Evolutionary conservation across 2,797 vertebrate genomes (phyloP).

Genomic region (Acropternis orthonyx): DNA sequence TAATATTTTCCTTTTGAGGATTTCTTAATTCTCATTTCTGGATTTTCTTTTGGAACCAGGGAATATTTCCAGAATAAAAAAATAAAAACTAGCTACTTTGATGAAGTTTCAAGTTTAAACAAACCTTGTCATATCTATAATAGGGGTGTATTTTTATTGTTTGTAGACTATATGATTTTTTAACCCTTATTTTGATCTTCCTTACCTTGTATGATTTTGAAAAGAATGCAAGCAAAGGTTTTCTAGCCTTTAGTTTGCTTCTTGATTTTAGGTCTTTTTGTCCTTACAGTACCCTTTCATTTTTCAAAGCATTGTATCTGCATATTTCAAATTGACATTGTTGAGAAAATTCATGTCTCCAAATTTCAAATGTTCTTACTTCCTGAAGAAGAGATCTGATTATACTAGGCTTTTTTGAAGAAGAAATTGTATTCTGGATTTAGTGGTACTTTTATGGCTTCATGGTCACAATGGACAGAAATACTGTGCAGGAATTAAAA

Average conservation of each 20-base stretch:
- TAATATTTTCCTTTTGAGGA: background rate
- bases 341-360: background rate
- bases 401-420: background rate
- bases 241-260: background rate
- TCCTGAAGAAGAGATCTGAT: background rate
- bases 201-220: background rate
- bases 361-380: background rate
- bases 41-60: background rate
- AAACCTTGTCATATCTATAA: background rate
- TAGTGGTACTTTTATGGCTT: background rate
- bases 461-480: background rate
- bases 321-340: background rate
- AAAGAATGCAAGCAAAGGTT: background rate
- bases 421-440: background rate
- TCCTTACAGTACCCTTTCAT: background rate
- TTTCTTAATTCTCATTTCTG: background rate
- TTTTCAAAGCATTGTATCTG: background rate
- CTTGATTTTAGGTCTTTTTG: background rate
- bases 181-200: background rate
- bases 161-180: background rate
- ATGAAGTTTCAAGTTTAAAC: background rate
- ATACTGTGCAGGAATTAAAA: background rate
- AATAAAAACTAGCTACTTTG: background rate
- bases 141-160: background rate
- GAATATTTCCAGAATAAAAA: background rate